phyloP scores from a whole-genome alignment of 2,113 vertebrate genomes.

The Pangasianodon gigas region DNA sequence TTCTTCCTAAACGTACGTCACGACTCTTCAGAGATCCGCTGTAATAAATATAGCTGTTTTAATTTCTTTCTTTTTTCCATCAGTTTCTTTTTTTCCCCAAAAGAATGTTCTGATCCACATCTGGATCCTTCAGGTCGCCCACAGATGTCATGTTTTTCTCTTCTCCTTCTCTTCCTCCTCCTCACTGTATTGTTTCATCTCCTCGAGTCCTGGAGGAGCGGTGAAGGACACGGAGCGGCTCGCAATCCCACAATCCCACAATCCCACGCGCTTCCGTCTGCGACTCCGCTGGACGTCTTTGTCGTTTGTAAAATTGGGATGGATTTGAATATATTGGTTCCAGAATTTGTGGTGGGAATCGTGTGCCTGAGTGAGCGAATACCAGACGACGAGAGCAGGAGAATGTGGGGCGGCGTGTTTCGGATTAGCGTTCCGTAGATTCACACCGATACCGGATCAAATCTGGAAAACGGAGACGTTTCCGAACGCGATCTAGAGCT shows the following conservation, averaged over 20 bases:
- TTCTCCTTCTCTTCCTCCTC: neutral
- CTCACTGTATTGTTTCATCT: constrained; percentile 6
- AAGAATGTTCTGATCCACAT: constrained; percentile 46
- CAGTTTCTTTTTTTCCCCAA: neutral
- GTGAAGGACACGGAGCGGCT: constrained; percentile 30
- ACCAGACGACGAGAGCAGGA: neutral
- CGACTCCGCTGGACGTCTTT: neutral
- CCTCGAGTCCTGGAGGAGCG: neutral
- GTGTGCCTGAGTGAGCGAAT: neutral
- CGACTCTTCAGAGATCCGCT: neutral
- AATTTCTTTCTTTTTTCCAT: neutral
- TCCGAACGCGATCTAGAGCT: neutral
- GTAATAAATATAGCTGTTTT: neutral
- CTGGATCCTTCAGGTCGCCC: constrained; percentile 36
- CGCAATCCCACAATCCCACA: no score
- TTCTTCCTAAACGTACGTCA: neutral
- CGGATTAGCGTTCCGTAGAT: neutral
- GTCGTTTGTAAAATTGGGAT: neutral
- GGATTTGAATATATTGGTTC: neutral
- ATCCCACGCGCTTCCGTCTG: neutral
- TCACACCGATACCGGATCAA: neutral
- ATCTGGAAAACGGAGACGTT: neutral
- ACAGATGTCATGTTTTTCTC: constrained; percentile 32
- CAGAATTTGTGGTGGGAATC: neutral
- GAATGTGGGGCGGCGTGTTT: neutral